phyloP scores from a whole-genome alignment of 2,888 invertebrate genomes.

The Leptinotarsa rubiginosa region DNA sequence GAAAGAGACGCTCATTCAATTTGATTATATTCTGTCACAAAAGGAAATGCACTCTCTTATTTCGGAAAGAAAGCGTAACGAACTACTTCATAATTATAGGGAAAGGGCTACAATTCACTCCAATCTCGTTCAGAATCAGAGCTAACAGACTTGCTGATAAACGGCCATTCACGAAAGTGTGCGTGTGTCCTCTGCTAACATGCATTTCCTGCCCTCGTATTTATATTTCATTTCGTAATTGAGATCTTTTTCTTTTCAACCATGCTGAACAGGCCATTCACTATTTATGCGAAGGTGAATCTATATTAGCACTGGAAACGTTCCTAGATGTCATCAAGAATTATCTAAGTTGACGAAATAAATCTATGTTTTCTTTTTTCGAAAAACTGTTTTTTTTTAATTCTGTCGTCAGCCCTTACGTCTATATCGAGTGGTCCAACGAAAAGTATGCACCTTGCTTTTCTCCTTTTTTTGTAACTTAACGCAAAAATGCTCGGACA shows the following conservation, averaged over 20 bases:
- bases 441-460: too few relatives aligned
- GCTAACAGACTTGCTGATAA: constrained; percentile 26
- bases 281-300: background rate
- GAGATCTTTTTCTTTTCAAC: constrained; percentile 14
- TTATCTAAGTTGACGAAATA: too few relatives aligned
- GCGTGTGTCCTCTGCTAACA: constrained; percentile 31
- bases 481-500: too few relatives aligned
- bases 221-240: constrained; percentile 24
- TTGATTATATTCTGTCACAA: constrained; percentile 1
- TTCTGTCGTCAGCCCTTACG: too few relatives aligned
- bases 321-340: background rate
- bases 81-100: constrained; percentile 23
- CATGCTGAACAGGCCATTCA: background rate
- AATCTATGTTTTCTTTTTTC: too few relatives aligned
- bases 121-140: constrained; percentile 20
- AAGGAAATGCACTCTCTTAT: constrained; percentile 18
- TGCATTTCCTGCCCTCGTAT: constrained; percentile 32
- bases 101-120: constrained; percentile 21
- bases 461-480: too few relatives aligned
- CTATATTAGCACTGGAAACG: background rate
- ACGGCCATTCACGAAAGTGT: constrained; percentile 32
- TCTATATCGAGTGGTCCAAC: too few relatives aligned
- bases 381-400: too few relatives aligned
- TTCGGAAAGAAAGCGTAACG: constrained; percentile 17
- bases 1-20: background rate